Base-by-base conservation (phyloP, 2,888 invertebrate species). In the Thyatira batis region DNA sequence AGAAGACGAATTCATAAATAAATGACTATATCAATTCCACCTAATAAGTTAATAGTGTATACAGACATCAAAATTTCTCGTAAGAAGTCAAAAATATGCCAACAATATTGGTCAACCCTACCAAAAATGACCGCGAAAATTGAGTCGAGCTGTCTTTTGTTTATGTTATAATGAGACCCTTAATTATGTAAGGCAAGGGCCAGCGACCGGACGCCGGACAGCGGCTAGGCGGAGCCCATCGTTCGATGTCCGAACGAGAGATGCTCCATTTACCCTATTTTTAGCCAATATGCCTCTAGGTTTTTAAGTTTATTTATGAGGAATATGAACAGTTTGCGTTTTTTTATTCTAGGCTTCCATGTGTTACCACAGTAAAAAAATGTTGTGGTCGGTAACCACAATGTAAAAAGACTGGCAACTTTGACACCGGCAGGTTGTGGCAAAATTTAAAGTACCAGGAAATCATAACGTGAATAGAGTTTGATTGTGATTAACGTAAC, bases 121-220 rank as follows among this genome's bases (percentile, higher is more conserved):
- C 20, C 51, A 28, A 57, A 54, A 59, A 63, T 65, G 60, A 61
- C 63, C 57, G 69, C 71, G 72, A 75, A 78, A 82, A 80, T 76
- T 81, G 71, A 81, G 67, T 69, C 61, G 57, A 55, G 57, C 62
- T 60, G 64, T 63, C 70, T 78, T 79, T 82, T 78, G 76, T 81
- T 79, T 77, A 76, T 76, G 71, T 71, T 67, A 67, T 74, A 74
- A 70, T 72, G 67, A 64, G 66, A 55, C 58, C 53, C 61, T 73
- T 77, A 74, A 79, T 78, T 75, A 78, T 66, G 65, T 68, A 62
- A 67, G 63, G 52, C 30, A 46, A 33, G 45, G 54, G 30, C 55
- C 13, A 51, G 46, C 28, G 51, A 8, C 23, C 51, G 11, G 33
- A 11, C 33, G 3, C n/a, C n/a, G 33, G n/a, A 13, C 53, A 48